A percentile compares a stretch with the other conserved stretches of the same genome.
These are phyloP conservation scores for Ophonus ardosiacus DNA, from an alignment of 2,888 invertebrate species.

Conservation along the genomic window DNA sequence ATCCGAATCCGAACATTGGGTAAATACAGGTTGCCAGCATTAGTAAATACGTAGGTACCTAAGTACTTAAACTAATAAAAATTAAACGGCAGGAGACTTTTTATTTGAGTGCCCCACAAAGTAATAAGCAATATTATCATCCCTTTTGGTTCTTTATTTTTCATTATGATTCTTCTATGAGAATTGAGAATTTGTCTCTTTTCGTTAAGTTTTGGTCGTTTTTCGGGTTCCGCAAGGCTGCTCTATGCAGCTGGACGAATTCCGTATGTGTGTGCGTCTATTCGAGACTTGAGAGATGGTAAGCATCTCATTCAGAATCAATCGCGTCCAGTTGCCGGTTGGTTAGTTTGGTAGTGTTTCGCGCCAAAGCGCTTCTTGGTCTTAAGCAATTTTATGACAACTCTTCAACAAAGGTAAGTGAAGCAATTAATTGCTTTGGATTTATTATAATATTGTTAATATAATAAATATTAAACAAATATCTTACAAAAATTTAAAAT, in stretches of 20 bases:
- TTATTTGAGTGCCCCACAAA: neutral
- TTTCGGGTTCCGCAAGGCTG: slow-evolving; percentile 4
- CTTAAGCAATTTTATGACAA: neutral
- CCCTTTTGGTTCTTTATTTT: neutral
- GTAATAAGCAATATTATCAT: neutral
- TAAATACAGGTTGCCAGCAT: too few species aligned
- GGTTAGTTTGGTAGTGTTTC: slow-evolving; percentile 26
- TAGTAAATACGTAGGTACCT: too few species aligned
- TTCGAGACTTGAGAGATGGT: neutral
- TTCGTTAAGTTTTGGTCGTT: slow-evolving; percentile 10
- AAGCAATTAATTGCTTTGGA: neutral
- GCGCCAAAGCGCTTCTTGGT: slow-evolving; percentile 25
- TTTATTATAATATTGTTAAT: neutral
- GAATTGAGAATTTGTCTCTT: neutral
- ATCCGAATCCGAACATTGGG: too few species aligned
- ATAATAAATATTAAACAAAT: neutral
- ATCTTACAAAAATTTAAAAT: too few species aligned
- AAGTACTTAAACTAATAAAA: too few species aligned
- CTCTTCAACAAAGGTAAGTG: slow-evolving; percentile 13
- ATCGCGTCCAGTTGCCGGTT: slow-evolving; percentile 22
- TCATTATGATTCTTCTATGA: neutral
- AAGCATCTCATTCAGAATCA: slow-evolving; percentile 27
- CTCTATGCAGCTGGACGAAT: neutral
- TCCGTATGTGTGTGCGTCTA: neutral
- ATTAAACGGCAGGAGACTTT: neutral